Evolutionary conservation across 2,113 vertebrate genomes (phyloP), one percentile per base, ranked within the genome.

Genomic region (Cheirogaleus medius): DNA sequence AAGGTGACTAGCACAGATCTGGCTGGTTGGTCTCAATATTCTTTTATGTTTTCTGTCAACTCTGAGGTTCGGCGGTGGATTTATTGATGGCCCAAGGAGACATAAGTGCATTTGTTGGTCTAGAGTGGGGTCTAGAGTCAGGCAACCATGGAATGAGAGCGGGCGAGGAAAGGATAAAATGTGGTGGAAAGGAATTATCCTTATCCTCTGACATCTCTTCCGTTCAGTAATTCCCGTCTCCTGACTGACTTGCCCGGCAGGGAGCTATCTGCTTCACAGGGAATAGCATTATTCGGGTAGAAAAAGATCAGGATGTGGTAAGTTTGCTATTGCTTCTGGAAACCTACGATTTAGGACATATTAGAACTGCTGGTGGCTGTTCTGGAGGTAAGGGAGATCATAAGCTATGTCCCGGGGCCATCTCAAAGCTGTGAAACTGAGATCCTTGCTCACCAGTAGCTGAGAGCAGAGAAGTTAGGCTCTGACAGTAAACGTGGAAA

Each of bases 271-370:
- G 37, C 58, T 93, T 97, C 44, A 94, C 93, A 93, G 74, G 60
- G 56, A 95, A 71, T 44, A 94, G 42, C 47, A 66, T 96, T 96
- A 86, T 89, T 94, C 6, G 47, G 34, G 39, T 83, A 91, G 82
- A 84, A 91, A 82, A 93, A 95, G 44, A 91, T 89, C 83, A 91
- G 63, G 92, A 94, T 81, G 74, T 77, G 76, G 39, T 89, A 87
- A 71, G 68, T 84, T 90, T 84, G 42, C 56, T 86, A 23, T 96
- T 91, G 44, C 78, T 97, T 95, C 83, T 94, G 87, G 93, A 97
- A 97, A 95, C 78, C 69, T 76, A 32, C 97, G 90, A 85, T 96
- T 96, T 91, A 81, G 66, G 73, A 42, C 64, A 69, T 93, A 86
- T 92, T 97, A 92, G 96, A 97, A 86, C 37, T 23, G 14, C 73